phyloP scores from a whole-genome alignment of 2,888 invertebrate species.

The Pheosia gnoma region DNA sequence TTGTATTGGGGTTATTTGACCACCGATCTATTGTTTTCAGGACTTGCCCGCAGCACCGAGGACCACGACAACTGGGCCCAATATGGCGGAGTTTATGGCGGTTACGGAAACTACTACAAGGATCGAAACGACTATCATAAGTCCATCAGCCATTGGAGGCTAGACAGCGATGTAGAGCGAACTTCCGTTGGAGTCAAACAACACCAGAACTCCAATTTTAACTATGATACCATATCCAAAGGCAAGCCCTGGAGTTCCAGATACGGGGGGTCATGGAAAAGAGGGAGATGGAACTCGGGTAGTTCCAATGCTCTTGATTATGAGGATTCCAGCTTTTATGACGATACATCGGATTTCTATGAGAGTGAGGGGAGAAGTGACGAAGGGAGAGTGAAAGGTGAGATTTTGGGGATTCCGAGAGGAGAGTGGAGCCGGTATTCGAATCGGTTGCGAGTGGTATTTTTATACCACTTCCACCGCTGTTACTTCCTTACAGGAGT shows the following conservation, averaged over 20 bases:
- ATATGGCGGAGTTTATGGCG: constrained; percentile 85
- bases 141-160: constrained; percentile 80
- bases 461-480: too few species aligned
- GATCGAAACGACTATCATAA: constrained; percentile 71
- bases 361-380: constrained; percentile 53
- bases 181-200: constrained; percentile 63
- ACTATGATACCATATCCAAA: constrained; percentile 75
- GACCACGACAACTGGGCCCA: constrained; percentile 82
- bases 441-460: too few species aligned
- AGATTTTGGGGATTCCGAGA: not conserved
- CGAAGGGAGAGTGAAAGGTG: constrained; percentile 60
- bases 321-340: constrained; percentile 46
- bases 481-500: too few species aligned
- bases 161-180: constrained; percentile 61
- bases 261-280: constrained; percentile 69
- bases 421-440: too few species aligned
- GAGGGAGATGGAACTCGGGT: constrained; percentile 67
- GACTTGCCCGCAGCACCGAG: constrained; percentile 60
- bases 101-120: constrained; percentile 64
- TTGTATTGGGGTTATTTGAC: too few species aligned
- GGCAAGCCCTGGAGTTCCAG: constrained; percentile 47
- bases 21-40: constrained; percentile 29
- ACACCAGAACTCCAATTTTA: constrained; percentile 52
- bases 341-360: constrained; percentile 33
- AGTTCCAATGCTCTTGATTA: constrained; percentile 51